These are phyloP conservation scores for Lycophotia porphyrea DNA, from an alignment of 2,888 invertebrate genomes.

Conservation along the genomic window DNA sequence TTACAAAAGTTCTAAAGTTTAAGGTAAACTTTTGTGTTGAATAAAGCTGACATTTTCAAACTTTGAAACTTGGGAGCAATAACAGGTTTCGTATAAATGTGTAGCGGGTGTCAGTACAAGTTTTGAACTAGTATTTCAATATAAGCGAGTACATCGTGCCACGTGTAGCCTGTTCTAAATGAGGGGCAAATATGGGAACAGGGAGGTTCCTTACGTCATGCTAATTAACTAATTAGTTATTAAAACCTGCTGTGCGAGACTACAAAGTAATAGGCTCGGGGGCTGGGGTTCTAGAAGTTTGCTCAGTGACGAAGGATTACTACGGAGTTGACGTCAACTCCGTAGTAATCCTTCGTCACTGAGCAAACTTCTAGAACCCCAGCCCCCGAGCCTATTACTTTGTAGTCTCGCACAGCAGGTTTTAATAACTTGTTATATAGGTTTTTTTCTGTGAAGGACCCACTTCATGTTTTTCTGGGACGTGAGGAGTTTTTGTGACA, in stretches of 20 bases:
- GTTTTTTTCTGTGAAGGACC: conserved; percentile 31
- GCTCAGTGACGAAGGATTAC: too few relatives aligned
- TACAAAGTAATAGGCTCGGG: too few relatives aligned
- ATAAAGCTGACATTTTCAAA: conserved; percentile 31
- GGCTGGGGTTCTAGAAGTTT: too few relatives aligned
- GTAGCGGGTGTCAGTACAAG: conserved; percentile 10
- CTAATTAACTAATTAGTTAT: conserved; percentile 37
- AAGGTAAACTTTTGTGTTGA: conserved; percentile 43
- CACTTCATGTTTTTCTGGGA: conserved; percentile 32
- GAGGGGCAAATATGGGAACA: conserved; percentile 32
- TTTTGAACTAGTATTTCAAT: conserved; percentile 17
- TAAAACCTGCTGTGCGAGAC: too few relatives aligned
- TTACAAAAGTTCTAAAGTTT: conserved; percentile 46
- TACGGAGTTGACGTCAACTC: too few relatives aligned
- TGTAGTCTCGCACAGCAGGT: conserved; percentile 17
- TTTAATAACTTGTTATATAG: conserved; percentile 33
- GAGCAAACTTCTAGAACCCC: not conserved
- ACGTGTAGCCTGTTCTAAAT: conserved; percentile 5
- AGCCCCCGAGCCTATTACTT: not conserved
- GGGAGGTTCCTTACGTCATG: conserved; percentile 21
- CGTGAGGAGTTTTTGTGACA: conserved; percentile 34
- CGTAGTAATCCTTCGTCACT: conserved; percentile 12
- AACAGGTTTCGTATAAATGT: conserved; percentile 25
- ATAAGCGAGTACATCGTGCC: not conserved
- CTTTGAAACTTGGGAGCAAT: conserved; percentile 38